Evolutionary conservation across 2,797 vertebrate genomes (phyloP).

Genomic region (Capromys pilorides): DNA sequence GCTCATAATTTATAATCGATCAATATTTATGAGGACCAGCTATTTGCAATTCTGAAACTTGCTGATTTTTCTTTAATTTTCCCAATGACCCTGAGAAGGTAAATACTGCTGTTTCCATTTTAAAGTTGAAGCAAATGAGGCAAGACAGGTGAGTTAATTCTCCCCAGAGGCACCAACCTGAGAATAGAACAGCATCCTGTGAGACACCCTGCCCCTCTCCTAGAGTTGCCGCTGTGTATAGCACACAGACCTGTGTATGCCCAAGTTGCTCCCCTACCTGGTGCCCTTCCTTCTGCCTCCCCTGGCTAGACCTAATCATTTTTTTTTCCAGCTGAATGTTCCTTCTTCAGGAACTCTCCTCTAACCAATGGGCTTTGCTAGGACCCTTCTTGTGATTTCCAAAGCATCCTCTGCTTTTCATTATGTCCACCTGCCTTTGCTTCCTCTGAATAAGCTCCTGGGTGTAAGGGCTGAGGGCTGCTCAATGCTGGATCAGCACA

Average conservation of each 20-base stretch:
- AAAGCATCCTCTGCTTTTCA: neutral
- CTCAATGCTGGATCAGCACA: neutral
- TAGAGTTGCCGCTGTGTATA: rapidly evolving
- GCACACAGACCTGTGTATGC: neutral
- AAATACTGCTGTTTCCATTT: neutral
- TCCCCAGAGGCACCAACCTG: neutral
- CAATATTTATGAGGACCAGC: neutral
- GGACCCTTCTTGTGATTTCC: neutral
- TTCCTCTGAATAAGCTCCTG: neutral
- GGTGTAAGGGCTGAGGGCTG: neutral
- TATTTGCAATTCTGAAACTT: neutral
- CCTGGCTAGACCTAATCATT: neutral
- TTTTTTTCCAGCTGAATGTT: neutral
- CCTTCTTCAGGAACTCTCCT: neutral
- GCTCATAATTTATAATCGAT: neutral
- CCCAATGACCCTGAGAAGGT: neutral
- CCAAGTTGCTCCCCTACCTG: too few relatives aligned
- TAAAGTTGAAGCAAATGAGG: neutral
- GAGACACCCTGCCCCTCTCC: too few relatives aligned
- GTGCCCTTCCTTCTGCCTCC: neutral
- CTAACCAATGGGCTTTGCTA: neutral
- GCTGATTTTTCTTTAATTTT: slow-evolving; percentile 42
- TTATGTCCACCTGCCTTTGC: neutral
- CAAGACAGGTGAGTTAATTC: neutral
- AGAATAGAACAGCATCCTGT: neutral